Evolutionary conservation across 2,113 vertebrate genomes (phyloP).

Genomic region (Xiphorhynchus elegans): DNA sequence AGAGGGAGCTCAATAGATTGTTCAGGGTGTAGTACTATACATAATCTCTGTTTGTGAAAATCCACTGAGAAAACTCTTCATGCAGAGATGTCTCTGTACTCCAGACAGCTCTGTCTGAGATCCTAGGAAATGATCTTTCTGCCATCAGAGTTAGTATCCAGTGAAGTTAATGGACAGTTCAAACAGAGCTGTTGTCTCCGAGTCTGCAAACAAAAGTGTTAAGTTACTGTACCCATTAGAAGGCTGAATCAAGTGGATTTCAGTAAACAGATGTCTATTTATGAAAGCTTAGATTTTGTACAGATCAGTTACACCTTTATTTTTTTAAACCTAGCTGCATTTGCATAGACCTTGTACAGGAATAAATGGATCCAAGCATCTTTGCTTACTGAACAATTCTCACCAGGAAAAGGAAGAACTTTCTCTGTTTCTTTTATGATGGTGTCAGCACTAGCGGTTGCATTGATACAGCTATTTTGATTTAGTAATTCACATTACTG

Average conservation of each 20-base stretch:
- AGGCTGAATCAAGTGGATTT: not conserved
- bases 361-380: not conserved
- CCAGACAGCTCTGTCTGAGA: not conserved
- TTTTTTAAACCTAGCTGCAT: not conserved
- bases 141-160: not conserved
- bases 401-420: not conserved
- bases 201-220: not conserved
- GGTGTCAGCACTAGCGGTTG: not conserved
- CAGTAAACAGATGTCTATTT: not conserved
- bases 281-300: not conserved
- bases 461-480: not conserved
- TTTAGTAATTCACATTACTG: not conserved
- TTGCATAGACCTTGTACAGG: not conserved
- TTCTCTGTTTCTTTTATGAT: not conserved
- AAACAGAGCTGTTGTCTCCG: not conserved
- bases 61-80: not conserved
- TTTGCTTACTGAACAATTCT: not conserved
- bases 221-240: not conserved
- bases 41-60: not conserved
- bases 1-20: not conserved
- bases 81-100: not conserved
- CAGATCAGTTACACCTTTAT: not conserved
- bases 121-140: not conserved
- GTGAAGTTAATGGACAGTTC: not conserved
- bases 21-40: not conserved